Base-by-base conservation (phyloP, 1,140 invertebrate genomes). In the Rhizoglyphus robini region DNA sequence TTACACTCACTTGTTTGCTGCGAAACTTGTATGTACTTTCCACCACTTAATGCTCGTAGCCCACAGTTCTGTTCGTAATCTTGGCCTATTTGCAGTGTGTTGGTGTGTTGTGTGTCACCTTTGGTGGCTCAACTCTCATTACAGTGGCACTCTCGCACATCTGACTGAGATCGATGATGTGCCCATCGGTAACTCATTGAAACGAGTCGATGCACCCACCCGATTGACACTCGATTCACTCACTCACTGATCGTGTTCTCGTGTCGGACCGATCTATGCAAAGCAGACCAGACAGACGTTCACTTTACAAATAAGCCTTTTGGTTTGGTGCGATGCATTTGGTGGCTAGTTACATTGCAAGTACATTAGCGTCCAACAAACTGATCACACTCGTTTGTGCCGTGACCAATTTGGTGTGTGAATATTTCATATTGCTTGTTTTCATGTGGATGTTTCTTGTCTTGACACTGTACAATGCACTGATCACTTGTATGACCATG, bases 41-140 rank as follows among this genome's bases (percentile, higher is more conserved):
- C n/a, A n/a, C n/a, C n/a, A 46, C 23, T 23, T 46, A 46, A 46
- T 15, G 41, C 41, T n/a, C n/a, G n/a, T n/a, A n/a, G n/a, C n/a
- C n/a, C n/a, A n/a, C n/a, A n/a, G n/a, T n/a, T n/a, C n/a, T n/a
- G 15, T 54, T 54, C 51, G 51, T 54, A 8, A 54, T 54, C 51
- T 54, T 54, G n/a, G 51, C 51, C 23, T 23, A 54, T 27, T 23
- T 54, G 51, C 51, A 54, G n/a, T n/a, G n/a, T n/a, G n/a, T n/a
- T n/a, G n/a, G n/a, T n/a, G n/a, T n/a, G n/a, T n/a, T 32, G 51
- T 32, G 15, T 54, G 51, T 54, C 51, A 54, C 51, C 51, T 54
- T 54, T 8, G n/a, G n/a, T n/a, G n/a, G 23, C 8, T 23, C 51
- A 54, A 20, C 51, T 54, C 20, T 54, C 8, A 54, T 54, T 54